Conservation (phyloP, 2,797 vertebrate species). For the Macroramphosus scolopax region DNA sequence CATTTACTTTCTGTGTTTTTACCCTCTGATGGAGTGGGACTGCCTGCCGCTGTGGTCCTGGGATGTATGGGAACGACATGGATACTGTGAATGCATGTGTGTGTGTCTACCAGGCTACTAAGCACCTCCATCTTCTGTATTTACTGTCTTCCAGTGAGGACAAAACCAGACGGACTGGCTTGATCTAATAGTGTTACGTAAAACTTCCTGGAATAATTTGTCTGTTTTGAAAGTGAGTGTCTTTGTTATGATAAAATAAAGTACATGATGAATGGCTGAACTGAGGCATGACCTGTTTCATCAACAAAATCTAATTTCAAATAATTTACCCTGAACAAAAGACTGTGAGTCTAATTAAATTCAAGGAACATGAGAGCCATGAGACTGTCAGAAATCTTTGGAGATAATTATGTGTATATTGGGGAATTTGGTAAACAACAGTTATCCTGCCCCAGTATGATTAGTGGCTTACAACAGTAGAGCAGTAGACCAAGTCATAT, state of each 20-base stretch:
- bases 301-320: conserved; percentile 57
- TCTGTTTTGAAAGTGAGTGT: conserved; percentile 31
- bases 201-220: conserved; percentile 35
- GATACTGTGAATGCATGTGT: conserved; percentile 1
- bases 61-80: conserved; percentile 3
- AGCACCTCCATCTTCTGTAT: conserved; percentile 47
- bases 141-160: conserved; percentile 10
- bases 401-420: conserved; percentile 57
- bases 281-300: conserved; percentile 37
- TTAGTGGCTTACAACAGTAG: conserved; percentile 50
- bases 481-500: conserved; percentile 31
- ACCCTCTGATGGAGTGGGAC: conserved; percentile 52
- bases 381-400: conserved; percentile 27
- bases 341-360: conserved; percentile 31
- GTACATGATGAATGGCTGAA: conserved; percentile 39
- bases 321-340: conserved; percentile 49
- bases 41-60: conserved; percentile 33
- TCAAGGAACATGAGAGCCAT: conserved; percentile 33
- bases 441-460: conserved; percentile 50
- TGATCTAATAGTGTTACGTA: conserved; percentile 22
- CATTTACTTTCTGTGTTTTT: conserved; percentile 65
- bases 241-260: conserved; percentile 30
- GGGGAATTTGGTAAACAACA: conserved; percentile 60
- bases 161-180: conserved; percentile 25
- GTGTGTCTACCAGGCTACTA: conserved; percentile 33